phyloP scores from a whole-genome alignment of 2,113 vertebrate genomes.

The Lampris megalopsis region DNA sequence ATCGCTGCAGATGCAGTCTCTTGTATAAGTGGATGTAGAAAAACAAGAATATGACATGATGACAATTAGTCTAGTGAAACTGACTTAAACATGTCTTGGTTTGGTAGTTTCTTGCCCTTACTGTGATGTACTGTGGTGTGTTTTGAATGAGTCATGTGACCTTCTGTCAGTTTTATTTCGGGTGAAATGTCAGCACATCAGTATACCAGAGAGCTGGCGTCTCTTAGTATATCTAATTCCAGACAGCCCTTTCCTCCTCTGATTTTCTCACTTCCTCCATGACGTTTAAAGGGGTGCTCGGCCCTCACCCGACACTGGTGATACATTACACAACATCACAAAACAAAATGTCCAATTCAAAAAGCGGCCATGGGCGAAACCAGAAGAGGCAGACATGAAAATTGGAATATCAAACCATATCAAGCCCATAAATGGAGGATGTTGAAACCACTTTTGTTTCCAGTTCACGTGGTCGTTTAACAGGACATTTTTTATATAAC shows the following conservation, averaged over 20 bases:
- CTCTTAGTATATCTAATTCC: not conserved
- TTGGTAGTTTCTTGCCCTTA: not conserved
- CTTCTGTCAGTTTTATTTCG: conserved; percentile 8
- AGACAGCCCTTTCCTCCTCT: not conserved
- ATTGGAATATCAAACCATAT: conserved; percentile 8
- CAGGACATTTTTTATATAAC: too few relatives aligned
- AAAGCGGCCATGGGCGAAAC: too few relatives aligned
- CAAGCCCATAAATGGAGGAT: not conserved
- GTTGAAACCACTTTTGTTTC: not conserved
- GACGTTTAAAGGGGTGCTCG: not conserved
- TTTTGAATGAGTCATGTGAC: conserved; percentile 19
- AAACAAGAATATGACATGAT: not conserved
- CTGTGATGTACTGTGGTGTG: conserved; percentile 3
- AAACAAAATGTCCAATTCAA: too few relatives aligned
- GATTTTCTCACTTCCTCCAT: conserved; percentile 33
- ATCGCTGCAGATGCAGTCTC: not conserved
- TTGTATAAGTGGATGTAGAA: conserved; percentile 1
- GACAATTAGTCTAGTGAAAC: not conserved
- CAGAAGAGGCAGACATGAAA: conserved; percentile 6
- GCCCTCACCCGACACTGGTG: conserved; percentile 1
- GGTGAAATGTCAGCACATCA: not conserved
- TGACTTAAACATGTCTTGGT: not conserved
- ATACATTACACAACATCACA: not conserved
- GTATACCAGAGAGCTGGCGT: not conserved
- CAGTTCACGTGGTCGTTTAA: not conserved